These are phyloP conservation scores for Drosophila parvula DNA, from an alignment of 1,140 invertebrate genomes.

Conservation along the genomic window DNA sequence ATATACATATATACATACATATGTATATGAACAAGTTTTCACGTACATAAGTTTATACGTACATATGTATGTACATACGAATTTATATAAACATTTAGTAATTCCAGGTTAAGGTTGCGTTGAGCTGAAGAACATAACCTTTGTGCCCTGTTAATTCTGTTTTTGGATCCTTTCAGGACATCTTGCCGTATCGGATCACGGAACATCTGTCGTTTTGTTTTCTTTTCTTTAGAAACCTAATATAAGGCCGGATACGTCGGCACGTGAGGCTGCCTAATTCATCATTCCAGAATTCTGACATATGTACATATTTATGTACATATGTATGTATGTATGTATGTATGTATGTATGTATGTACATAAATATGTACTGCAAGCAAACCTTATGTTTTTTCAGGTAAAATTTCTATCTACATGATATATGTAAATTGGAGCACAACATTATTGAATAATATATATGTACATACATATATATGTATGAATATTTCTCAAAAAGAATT, in stretches of 20 bases:
- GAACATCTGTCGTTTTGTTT: constrained; percentile 33
- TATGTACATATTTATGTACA: too few relatives aligned
- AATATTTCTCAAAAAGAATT: background rate
- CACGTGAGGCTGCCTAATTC: constrained; percentile 65
- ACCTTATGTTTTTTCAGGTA: constrained; percentile 4
- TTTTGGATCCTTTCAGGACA: constrained; percentile 1
- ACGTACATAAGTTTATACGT: too few relatives aligned
- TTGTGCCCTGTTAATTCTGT: background rate
- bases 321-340: too few relatives aligned
- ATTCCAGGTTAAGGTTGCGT: background rate
- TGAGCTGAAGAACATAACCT: too few relatives aligned
- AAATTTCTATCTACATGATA: constrained; percentile 16
- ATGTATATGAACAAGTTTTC: too few relatives aligned
- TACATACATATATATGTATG: background rate
- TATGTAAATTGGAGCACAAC: too few relatives aligned
- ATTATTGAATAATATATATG: background rate
- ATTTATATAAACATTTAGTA: background rate
- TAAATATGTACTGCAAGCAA: background rate
- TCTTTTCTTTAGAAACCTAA: constrained; percentile 22
- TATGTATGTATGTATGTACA: too few relatives aligned
- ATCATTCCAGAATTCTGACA: background rate
- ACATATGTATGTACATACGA: too few relatives aligned
- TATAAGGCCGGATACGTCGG: constrained; percentile 40
- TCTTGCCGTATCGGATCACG: constrained; percentile 13
- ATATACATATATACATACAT: too few relatives aligned